phyloP scores from a whole-genome alignment of 2,888 invertebrate species.

The Trachelus stipa region DNA sequence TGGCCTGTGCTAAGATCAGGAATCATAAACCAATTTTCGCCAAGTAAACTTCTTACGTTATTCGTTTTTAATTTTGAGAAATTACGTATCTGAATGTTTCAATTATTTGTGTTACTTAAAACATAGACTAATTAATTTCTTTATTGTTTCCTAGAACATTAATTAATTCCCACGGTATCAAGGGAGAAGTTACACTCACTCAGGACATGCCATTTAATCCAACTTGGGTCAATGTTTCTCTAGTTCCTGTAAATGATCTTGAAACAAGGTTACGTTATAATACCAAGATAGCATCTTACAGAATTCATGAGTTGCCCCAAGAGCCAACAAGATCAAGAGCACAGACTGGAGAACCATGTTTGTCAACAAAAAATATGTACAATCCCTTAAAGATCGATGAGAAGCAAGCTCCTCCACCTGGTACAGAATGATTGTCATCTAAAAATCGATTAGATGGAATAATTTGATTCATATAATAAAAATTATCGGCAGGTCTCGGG shows the following conservation, averaged over 20 bases:
- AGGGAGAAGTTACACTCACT: conserved; percentile 80
- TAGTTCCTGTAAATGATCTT: conserved; percentile 75
- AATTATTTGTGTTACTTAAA: conserved; percentile 5
- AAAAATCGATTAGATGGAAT: conserved; percentile 5
- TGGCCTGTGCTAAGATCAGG: conserved; percentile 86
- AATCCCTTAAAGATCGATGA: conserved; percentile 78
- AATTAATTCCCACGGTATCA: conserved; percentile 82
- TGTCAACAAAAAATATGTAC: conserved; percentile 79
- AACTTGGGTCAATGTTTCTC: conserved; percentile 80
- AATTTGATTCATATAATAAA: conserved; percentile 10
- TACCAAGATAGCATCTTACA: conserved; percentile 78
- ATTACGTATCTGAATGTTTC: background rate
- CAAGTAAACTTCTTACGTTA: conserved; percentile 72
- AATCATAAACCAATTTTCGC: conserved; percentile 74
- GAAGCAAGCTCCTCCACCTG: conserved; percentile 75
- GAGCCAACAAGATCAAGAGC: conserved; percentile 69
- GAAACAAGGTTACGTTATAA: conserved; percentile 81
- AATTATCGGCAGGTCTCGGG: conserved; percentile 72
- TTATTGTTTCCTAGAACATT: conserved; percentile 70
- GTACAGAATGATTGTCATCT: conserved; percentile 57
- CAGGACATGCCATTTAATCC: conserved; percentile 89
- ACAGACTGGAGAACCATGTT: conserved; percentile 70
- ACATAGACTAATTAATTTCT: conserved; percentile 10
- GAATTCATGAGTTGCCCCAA: conserved; percentile 79
- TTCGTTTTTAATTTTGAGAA: background rate